These are phyloP conservation scores for Myrmecophaga tridactyla DNA, from an alignment of 2,113 vertebrate genomes.

Conservation along the genomic window DNA sequence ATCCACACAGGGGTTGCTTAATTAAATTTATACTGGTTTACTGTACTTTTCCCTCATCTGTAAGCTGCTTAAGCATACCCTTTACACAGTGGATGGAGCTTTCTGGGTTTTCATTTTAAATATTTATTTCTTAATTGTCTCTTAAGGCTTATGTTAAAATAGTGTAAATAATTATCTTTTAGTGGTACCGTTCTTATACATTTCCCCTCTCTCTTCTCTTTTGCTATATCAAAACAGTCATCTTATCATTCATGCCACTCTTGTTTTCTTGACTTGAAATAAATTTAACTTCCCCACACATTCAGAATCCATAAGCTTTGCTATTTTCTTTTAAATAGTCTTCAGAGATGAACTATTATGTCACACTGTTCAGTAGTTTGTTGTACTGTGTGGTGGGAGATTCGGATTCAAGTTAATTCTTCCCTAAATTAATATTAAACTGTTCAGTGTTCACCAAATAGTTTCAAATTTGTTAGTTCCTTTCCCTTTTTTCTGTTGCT, in stretches of 20 bases:
- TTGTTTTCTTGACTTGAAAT: conserved; percentile 31
- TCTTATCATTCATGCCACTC: not conserved
- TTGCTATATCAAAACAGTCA: not conserved
- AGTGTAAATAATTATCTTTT: not conserved
- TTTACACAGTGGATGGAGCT: not conserved
- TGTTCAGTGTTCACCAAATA: not conserved
- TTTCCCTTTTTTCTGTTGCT: not conserved
- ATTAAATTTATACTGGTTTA: not conserved
- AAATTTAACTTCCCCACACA: not conserved
- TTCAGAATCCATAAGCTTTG: not conserved
- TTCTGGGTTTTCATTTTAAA: not conserved
- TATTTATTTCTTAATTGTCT: not conserved
- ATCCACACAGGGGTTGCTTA: not conserved
- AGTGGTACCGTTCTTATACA: not conserved
- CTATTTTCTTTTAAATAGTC: not conserved
- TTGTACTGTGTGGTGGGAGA: not conserved
- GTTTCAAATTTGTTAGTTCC: not conserved
- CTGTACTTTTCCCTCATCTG: not conserved
- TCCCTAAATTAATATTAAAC: conserved; percentile 1
- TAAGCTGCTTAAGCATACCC: not conserved
- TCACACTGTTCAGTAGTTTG: not conserved
- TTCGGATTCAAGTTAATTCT: not conserved
- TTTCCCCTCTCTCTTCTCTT: not conserved
- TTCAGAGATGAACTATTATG: not conserved
- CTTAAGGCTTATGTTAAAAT: not conserved